Base-by-base conservation (phyloP, 2,888 invertebrate species). In the Athetis lepigone region DNA sequence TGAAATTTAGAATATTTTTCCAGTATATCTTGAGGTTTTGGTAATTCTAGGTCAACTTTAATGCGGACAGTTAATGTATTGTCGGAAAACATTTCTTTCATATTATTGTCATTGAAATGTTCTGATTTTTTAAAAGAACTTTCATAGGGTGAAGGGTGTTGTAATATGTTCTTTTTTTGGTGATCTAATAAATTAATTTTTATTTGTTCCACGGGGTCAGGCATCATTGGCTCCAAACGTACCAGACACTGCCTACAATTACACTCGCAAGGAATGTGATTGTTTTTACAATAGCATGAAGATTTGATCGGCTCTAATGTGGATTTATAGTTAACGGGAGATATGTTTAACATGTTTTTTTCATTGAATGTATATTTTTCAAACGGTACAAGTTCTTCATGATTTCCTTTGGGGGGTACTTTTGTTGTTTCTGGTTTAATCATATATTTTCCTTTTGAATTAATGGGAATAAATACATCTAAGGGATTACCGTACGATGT, bases 41-140 rank as follows among this genome's bases (percentile, higher is more conserved):
- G 94, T 42, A 93, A 63, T 76, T 93, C 89, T 45, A 95, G 81
- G 70, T 93, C 93, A 36, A 95, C 85, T 80, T 94, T 94, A 40
- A 94, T 85, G 67, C 85, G 86, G 58, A 94, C 80, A 59, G 92
- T 93, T 3, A 94, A 63, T 37, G 86, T 85, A 72, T 90, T 88
- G 1, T 88, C 88, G 2, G 69, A 39, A 33, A 75, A 58, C 36
- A 66, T 42, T 33, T 87, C 84, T 64, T 68, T 70, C 16, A 62
- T 55, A 51, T 67, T 70, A 42, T 77, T 68, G 8, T 80, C 70
- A 40, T 46, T 43, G 1, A 43, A 58, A 57, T 75, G 58, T 6
- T 83, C 74, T 11, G 73, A 50, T 37, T 73, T 73, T 59, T 69
- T 77, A 9, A 66, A 55, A 36, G 64, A 25, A 54, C 70, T 80